These are phyloP conservation scores for Thalassarche chlororhynchos DNA, from an alignment of 2,113 vertebrate species.

Conservation along the genomic window DNA sequence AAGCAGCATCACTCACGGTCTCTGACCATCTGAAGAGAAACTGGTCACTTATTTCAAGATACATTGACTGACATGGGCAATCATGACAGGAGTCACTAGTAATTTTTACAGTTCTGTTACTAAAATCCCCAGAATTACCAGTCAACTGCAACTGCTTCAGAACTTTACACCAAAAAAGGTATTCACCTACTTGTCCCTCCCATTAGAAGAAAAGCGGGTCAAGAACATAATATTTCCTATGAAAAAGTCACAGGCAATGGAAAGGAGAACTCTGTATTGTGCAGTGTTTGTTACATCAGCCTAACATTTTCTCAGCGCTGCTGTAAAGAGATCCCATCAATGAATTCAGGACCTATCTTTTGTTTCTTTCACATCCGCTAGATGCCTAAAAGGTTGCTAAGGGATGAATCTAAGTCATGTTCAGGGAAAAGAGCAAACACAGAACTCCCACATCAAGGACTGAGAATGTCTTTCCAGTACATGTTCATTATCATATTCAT, in stretches of 20 bases:
- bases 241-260: not conserved
- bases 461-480: not conserved
- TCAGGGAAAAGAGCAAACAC: not conserved
- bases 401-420: not conserved
- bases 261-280: not conserved
- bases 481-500: not conserved
- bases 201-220: fast-evolving
- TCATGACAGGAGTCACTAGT: not conserved
- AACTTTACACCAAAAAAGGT: not conserved
- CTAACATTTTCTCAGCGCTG: not conserved
- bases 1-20: not conserved
- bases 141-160: not conserved
- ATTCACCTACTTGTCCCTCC: not conserved
- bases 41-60: not conserved
- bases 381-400: not conserved
- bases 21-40: not conserved
- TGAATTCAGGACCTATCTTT: not conserved
- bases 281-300: not conserved
- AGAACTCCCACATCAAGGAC: not conserved
- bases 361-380: not conserved
- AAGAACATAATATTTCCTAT: not conserved
- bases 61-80: too few species aligned
- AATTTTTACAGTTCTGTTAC: not conserved
- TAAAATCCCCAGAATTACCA: not conserved
- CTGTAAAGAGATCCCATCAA: not conserved